phyloP scores from a whole-genome alignment of 2,113 vertebrate species.

The Periophthalmodon schlosseri region DNA sequence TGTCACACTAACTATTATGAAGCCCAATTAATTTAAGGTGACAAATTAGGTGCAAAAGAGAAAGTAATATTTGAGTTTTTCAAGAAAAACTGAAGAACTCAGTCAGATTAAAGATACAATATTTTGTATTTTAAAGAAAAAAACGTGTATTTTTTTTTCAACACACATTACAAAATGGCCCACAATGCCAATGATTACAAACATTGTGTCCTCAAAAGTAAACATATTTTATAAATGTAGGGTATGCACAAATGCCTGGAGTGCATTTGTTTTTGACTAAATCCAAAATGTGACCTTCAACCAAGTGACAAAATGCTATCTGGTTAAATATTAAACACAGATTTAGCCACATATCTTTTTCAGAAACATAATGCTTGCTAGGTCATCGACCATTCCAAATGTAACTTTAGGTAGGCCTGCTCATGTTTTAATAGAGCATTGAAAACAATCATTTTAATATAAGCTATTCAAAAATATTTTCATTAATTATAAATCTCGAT shows the following conservation, averaged over 20 bases:
- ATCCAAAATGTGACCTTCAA: slow-evolving; percentile 76
- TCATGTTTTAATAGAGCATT: no score
- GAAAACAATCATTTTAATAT: not conserved
- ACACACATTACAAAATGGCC: no score
- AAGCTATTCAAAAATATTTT: not conserved
- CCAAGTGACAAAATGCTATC: slow-evolving; percentile 42
- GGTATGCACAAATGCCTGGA: not conserved
- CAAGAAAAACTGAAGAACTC: not conserved
- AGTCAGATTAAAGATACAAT: not conserved
- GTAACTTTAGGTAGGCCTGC: not conserved
- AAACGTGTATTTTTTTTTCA: not conserved
- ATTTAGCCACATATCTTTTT: slow-evolving; percentile 61
- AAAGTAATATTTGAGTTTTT: not conserved
- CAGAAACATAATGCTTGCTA: slow-evolving; percentile 54
- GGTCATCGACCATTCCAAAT: slow-evolving; percentile 55
- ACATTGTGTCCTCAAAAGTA: not conserved
- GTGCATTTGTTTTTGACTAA: slow-evolving; percentile 57
- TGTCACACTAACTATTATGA: slow-evolving; percentile 35
- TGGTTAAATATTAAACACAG: slow-evolving; percentile 74
- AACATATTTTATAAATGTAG: not conserved
- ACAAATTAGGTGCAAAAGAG: not conserved
- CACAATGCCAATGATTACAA: not conserved
- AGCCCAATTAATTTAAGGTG: slow-evolving; percentile 35
- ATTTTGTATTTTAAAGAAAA: not conserved
- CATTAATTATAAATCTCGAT: not conserved